phyloP scores from a whole-genome alignment of 2,113 vertebrate species.

The Mandrillus leucophaeus region DNA sequence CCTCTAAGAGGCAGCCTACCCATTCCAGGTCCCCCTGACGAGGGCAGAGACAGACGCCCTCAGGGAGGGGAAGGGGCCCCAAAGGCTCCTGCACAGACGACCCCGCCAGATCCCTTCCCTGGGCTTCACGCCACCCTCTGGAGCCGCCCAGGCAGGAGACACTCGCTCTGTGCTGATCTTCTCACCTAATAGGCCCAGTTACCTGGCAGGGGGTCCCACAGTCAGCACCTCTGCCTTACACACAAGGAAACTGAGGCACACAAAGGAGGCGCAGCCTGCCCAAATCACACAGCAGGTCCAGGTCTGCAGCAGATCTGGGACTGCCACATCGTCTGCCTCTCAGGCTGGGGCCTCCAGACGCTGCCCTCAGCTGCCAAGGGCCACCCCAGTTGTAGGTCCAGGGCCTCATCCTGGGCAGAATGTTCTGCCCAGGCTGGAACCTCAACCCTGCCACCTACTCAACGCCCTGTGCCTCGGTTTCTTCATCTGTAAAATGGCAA shows the following conservation, averaged over 20 bases:
- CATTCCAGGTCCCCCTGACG: neutral
- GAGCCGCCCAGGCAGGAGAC: neutral
- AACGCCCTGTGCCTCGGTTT: neutral
- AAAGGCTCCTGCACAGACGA: neutral
- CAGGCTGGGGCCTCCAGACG: neutral
- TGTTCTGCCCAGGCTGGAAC: neutral
- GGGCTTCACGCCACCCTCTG: neutral
- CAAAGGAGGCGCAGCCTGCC: neutral
- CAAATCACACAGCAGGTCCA: neutral
- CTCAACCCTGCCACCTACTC: neutral
- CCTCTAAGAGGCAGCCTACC: neutral
- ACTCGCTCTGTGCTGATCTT: neutral
- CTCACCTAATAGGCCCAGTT: neutral
- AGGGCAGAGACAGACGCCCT: neutral
- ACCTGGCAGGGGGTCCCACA: neutral
- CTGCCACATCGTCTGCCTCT: accelerated
- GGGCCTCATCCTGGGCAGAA: neutral
- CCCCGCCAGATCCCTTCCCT: too few species aligned
- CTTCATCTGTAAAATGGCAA: neutral
- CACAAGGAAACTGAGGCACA: neutral
- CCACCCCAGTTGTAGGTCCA: neutral
- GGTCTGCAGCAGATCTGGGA: neutral
- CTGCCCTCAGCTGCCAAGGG: neutral
- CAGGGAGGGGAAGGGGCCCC: too few species aligned
- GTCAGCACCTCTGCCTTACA: neutral